Evolutionary conservation across 2,113 vertebrate species (phyloP).

Genomic region (Brachypodius melanocephalos): DNA sequence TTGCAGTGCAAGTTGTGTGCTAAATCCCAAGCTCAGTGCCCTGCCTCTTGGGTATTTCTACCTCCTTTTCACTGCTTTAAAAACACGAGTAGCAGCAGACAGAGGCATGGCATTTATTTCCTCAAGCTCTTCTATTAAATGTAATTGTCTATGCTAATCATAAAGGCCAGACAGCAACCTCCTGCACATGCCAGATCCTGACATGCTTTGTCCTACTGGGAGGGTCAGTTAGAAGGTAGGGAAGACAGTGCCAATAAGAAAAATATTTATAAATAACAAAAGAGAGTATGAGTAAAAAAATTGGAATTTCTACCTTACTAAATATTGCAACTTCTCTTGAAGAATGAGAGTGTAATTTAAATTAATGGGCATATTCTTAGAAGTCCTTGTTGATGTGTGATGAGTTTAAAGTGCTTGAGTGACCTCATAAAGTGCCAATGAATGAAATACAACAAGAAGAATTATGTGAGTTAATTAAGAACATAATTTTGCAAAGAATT

Average conservation of each 20-base stretch:
- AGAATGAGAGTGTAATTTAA: not conserved
- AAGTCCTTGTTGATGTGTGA: not conserved
- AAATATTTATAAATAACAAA: not conserved
- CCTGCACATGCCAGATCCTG: not conserved
- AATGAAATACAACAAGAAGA: conserved; percentile 11
- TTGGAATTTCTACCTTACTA: not conserved
- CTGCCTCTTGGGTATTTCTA: not conserved
- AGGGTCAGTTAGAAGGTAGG: not conserved
- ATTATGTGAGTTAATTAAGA: conserved; percentile 26
- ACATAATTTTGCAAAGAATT: conserved; percentile 3
- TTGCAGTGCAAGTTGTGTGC: not conserved
- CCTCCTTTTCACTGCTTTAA: not conserved
- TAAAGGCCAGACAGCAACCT: not conserved
- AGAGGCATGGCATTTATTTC: fast-evolving
- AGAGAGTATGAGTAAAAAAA: not conserved
- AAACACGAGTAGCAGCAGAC: not conserved
- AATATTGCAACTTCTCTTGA: not conserved
- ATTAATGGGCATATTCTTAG: not conserved
- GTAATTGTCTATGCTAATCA: not conserved
- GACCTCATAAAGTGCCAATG: not conserved
- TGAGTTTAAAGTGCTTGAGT: conserved; percentile 22
- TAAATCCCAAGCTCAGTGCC: not conserved
- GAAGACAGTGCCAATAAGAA: not conserved
- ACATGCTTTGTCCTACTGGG: not conserved
- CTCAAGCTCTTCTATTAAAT: not conserved